Base-by-base conservation (phyloP, 2,888 invertebrate species). In the Apotomis capreana region DNA sequence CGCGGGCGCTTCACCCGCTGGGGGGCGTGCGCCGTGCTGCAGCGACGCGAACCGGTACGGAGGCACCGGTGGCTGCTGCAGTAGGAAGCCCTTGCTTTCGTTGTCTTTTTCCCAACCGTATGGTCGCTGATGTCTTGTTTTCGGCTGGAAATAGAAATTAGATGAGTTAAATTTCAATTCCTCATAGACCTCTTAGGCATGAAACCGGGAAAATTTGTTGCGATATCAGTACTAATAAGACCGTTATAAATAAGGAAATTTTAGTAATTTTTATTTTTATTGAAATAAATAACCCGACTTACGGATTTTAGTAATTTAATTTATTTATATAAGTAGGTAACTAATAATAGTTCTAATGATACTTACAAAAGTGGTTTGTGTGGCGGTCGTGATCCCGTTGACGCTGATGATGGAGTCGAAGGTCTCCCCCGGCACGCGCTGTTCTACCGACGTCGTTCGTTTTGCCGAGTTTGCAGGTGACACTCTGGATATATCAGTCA, bases 341-440 rank as follows among this genome's bases (percentile, higher is more conserved):
- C 12, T 59, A 36, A 40, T 59, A 37, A 58, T 55, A 58, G 13
- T 37, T 76, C 61, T 61, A 72, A 62, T 52, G 36, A 73, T 79
- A 93, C 95, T 94, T 91, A 97, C 97, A 93, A 97, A 94, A 82
- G 97, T 97, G 71, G 97, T 97, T 92, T 97, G 96, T 60, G 96
- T 96, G 75, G 96, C 96, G 77, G 95, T 95, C 72, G 94, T 94
- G 77, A 94, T 93, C 57, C 94, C 94, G 84, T 94, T 94, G 81
- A 92, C 79, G 81, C 91, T 92, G 74, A 92, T 89, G 74, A 92
- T 89, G 44, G 92, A 92, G 75, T 93, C 92, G 68, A 93, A 78
- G 79, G 85, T 87, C 73, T 90, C 91, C 76, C 91, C 91, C 36
- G 88, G 87, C 64, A 88, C 89, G 4, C 87, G 86, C 69, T 88